Evolutionary conservation across 2,888 invertebrate genomes (phyloP).

Genomic region (Hirtodrosophila histrioides): DNA sequence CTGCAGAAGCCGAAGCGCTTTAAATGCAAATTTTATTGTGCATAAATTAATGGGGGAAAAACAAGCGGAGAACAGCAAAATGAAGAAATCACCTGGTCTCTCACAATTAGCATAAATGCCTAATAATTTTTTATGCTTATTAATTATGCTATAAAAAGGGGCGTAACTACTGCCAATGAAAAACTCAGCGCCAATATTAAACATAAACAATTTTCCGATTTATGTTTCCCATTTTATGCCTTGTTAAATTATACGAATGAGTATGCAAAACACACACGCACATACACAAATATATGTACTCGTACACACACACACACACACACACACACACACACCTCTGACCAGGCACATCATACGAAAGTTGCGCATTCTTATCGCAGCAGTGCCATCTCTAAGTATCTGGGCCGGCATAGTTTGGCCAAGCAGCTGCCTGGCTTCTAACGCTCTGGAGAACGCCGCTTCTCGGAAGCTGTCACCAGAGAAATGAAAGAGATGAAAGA

Average conservation of each 20-base stretch:
- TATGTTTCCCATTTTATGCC: slow-evolving; percentile 8
- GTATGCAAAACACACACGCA: slow-evolving; percentile 32
- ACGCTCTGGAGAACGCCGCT: slow-evolving; percentile 22
- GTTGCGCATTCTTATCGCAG: slow-evolving; percentile 19
- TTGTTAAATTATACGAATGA: slow-evolving; percentile 19
- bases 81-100: slow-evolving; percentile 73
- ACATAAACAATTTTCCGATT: slow-evolving; percentile 32
- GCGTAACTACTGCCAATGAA: slow-evolving; percentile 6
- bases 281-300: background rate
- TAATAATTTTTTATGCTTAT: slow-evolving; percentile 69
- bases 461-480: slow-evolving; percentile 56
- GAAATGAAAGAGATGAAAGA: slow-evolving; percentile 1
- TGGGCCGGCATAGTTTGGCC: slow-evolving; percentile 30
- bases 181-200: slow-evolving; percentile 19
- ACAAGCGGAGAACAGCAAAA: slow-evolving; percentile 33
- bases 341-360: slow-evolving; percentile 16
- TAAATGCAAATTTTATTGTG: slow-evolving; percentile 70
- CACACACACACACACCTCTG: slow-evolving; percentile 1
- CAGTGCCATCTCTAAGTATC: slow-evolving; percentile 20
- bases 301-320: slow-evolving; percentile 5
- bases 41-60: slow-evolving; percentile 57
- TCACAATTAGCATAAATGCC: slow-evolving; percentile 69
- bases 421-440: slow-evolving; percentile 7
- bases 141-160: slow-evolving; percentile 58
- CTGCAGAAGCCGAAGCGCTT: slow-evolving; percentile 41